Base-by-base conservation (phyloP, 2,888 invertebrate genomes). In the Agrilus cyanescens region DNA sequence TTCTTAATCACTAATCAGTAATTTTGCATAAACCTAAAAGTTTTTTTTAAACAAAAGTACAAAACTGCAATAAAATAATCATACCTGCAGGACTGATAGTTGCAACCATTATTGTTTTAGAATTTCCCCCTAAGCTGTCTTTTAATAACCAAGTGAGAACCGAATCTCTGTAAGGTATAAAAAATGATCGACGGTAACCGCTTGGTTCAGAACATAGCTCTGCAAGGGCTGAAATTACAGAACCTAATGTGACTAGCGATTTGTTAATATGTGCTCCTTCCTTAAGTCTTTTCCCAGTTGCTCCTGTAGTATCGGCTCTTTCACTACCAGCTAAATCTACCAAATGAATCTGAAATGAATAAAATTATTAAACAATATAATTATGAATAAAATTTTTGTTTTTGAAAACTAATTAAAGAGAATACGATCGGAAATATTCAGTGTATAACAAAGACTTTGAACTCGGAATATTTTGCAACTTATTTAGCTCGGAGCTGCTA, bases 251-350 rank as follows among this genome's bases (percentile, higher is more conserved):
- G 16, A 89, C 89, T 42, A 90, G 68, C 1, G 89, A 89, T 68
- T 90, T 89, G 67, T 90, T 90, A 58, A 90, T 90, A 66, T 89
- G 88, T 15, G 86, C 88, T 42, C 89, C 89, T 66, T 90, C 89
- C 65, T 87, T 89, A 50, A 94, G 69, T 15, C 93, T 74, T 66
- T 89, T 85, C 0, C 93, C 93, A 7, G 89, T 90, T 13, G 93
- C 90, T 32, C 90, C 91, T 1, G 90, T 86, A 12, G 88, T 81
- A 67, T 88, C 86, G 0, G 89, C 89, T 34, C 89, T 74, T 65
- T 90, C 90, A 60, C 89, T 89, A 62, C 90, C 90, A 42, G 90
- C 90, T 59, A 90, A 72, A 67, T 90, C 90, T 34, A 90, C 90
- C 40, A 90, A 74, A 63, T 89, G 88, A 53, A 90, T 69, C 66